phyloP scores from a whole-genome alignment of 2,888 invertebrate species.

The Temnothorax rugatulus region DNA sequence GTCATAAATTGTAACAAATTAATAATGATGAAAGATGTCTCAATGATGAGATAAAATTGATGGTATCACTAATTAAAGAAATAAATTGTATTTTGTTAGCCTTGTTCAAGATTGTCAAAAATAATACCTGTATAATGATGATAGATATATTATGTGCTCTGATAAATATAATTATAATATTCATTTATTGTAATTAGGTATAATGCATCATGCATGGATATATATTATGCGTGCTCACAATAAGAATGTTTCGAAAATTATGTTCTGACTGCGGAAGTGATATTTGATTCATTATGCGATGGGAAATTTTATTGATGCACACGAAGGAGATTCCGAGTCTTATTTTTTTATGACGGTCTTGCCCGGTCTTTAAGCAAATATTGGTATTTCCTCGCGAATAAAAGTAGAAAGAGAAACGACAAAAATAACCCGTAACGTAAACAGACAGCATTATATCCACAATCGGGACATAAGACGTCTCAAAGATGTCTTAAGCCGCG shows the following conservation, averaged over 20 bases:
- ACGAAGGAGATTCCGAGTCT: background rate
- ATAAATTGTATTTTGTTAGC: constrained; percentile 8
- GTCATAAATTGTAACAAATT: background rate
- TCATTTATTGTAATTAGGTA: constrained; percentile 1
- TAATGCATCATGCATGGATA: background rate
- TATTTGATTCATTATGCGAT: background rate
- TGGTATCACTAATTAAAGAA: constrained; percentile 1
- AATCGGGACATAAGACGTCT: no score
- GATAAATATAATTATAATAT: background rate
- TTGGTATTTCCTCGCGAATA: background rate
- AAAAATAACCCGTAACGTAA: background rate
- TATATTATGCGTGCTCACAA: background rate
- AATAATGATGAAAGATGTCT: background rate
- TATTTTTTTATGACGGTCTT: background rate
- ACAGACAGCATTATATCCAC: background rate
- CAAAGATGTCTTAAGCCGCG: no score
- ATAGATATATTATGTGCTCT: background rate
- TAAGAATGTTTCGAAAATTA: background rate
- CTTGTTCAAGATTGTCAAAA: background rate
- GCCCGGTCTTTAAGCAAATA: background rate
- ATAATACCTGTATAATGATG: background rate
- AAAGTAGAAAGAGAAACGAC: background rate
- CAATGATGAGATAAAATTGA: background rate
- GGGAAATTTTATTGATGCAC: background rate
- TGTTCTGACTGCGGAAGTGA: background rate